Evolutionary conservation across 2,888 invertebrate genomes (phyloP).

Genomic region (Cryptophagus acutangulus): DNA sequence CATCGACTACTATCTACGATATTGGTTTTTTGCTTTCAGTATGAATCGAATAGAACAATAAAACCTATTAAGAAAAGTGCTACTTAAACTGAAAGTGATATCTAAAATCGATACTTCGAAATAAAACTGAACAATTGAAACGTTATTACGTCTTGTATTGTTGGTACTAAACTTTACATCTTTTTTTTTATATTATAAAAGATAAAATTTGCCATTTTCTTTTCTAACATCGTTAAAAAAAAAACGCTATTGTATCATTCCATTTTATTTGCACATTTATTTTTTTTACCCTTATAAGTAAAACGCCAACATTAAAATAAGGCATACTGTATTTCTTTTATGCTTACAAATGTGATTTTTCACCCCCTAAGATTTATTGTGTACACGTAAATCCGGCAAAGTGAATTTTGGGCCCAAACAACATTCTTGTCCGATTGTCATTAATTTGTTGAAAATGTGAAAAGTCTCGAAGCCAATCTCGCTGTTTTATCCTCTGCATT

Average conservation of each 20-base stretch:
- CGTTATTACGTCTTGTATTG: slow-evolving; percentile 8
- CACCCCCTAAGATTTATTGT: too few species aligned
- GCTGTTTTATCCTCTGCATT: too few species aligned
- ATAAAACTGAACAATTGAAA: slow-evolving; percentile 12
- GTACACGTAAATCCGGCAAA: too few species aligned
- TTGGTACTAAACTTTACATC: slow-evolving; percentile 24
- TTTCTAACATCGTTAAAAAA: slow-evolving; percentile 25
- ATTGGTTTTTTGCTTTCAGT: too few species aligned
- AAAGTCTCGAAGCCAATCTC: too few species aligned
- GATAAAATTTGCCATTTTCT: slow-evolving; percentile 33
- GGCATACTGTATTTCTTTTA: slow-evolving; percentile 24
- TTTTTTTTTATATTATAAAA: slow-evolving; percentile 28
- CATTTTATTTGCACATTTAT: slow-evolving; percentile 19
- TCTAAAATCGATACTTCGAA: slow-evolving; percentile 8
- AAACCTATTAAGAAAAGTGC: slow-evolving; percentile 7
- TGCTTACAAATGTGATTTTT: slow-evolving; percentile 25
- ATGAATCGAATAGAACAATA: too few species aligned
- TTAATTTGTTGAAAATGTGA: too few species aligned
- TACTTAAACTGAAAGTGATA: not conserved
- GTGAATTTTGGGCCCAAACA: not conserved
- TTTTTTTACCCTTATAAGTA: slow-evolving; percentile 4
- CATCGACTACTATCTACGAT: too few species aligned
- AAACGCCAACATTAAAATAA: slow-evolving; percentile 25
- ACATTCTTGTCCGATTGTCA: too few species aligned
- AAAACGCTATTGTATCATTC: slow-evolving; percentile 27